phyloP scores from a whole-genome alignment of 2,888 invertebrate species.

The Lepidocyrtoides sp. region DNA sequence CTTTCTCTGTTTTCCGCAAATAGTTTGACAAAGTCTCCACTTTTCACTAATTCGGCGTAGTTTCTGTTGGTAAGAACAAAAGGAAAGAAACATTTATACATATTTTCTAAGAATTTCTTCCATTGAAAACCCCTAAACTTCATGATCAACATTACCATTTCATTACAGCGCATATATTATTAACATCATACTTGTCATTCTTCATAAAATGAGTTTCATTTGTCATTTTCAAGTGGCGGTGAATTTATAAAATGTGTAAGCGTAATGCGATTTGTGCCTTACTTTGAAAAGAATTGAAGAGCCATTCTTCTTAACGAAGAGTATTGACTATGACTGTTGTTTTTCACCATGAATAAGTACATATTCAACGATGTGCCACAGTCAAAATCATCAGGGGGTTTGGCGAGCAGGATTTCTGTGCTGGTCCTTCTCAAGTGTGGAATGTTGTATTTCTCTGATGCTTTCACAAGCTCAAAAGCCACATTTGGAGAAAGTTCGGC shows the following conservation, averaged over 20 bases:
- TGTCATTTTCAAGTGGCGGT: background rate
- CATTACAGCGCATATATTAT: background rate
- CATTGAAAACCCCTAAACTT: background rate
- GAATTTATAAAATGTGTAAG: background rate
- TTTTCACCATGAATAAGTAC: conserved; percentile 9
- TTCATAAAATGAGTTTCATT: background rate
- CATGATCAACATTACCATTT: background rate
- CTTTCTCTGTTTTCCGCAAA: conserved; percentile 58
- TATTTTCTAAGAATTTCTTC: background rate
- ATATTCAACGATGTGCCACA: conserved; percentile 60
- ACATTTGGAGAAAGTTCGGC: conserved; percentile 38
- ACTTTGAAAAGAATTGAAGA: conserved; percentile 57
- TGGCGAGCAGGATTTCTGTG: conserved; percentile 45
- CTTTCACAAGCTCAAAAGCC: conserved; percentile 47
- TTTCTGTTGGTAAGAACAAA: conserved; percentile 27
- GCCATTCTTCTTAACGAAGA: conserved; percentile 26
- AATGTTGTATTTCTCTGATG: conserved; percentile 62
- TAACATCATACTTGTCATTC: background rate
- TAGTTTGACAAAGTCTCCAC: conserved; percentile 65
- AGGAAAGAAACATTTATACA: conserved; percentile 24
- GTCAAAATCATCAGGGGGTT: conserved; percentile 35
- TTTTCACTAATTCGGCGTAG: conserved; percentile 62
- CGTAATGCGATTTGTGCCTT: conserved; percentile 12
- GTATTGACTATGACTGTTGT: conserved; percentile 23
- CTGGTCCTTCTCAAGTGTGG: conserved; percentile 60